phyloP scores from a whole-genome alignment of 2,888 invertebrate genomes.

The Helobdella robusta region DNA sequence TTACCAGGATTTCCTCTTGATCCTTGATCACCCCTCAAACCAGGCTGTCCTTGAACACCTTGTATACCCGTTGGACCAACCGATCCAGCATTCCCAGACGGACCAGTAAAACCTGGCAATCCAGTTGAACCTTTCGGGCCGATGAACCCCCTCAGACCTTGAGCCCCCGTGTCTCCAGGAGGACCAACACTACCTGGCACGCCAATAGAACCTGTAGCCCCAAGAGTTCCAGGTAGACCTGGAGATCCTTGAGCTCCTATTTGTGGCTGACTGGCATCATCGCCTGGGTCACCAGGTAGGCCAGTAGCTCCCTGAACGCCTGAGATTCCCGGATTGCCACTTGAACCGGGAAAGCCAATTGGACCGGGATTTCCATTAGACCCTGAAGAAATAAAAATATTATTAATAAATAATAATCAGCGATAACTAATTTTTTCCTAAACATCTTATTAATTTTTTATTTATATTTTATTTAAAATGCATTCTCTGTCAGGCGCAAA shows the following conservation, averaged over 20 bases:
- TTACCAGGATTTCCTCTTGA: conserved; percentile 26
- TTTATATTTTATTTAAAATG: no score
- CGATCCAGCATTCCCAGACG: conserved; percentile 22
- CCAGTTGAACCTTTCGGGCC: conserved; percentile 2
- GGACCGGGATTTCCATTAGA: no score
- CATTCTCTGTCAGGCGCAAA: no score
- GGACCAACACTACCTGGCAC: background rate
- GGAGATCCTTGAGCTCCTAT: background rate
- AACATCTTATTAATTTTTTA: no score
- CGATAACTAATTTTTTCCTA: no score
- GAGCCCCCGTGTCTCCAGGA: background rate
- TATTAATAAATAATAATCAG: no score
- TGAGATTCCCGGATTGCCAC: background rate
- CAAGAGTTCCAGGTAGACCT: conserved; percentile 5
- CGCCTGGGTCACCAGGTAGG: background rate
- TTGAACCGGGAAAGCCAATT: background rate
- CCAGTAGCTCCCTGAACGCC: background rate
- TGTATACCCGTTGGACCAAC: conserved; percentile 10
- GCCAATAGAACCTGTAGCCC: conserved; percentile 14
- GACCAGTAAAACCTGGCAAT: conserved; percentile 25
- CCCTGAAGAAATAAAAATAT: no score
- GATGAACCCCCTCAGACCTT: background rate
- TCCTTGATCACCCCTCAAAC: conserved; percentile 24
- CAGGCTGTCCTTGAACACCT: conserved; percentile 19
- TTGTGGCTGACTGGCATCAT: background rate